Percentiles rank a stretch among this genome's conserved stretches.
phyloP scores from a whole-genome alignment of 2,113 vertebrate species.

The Spermophilus dauricus region DNA sequence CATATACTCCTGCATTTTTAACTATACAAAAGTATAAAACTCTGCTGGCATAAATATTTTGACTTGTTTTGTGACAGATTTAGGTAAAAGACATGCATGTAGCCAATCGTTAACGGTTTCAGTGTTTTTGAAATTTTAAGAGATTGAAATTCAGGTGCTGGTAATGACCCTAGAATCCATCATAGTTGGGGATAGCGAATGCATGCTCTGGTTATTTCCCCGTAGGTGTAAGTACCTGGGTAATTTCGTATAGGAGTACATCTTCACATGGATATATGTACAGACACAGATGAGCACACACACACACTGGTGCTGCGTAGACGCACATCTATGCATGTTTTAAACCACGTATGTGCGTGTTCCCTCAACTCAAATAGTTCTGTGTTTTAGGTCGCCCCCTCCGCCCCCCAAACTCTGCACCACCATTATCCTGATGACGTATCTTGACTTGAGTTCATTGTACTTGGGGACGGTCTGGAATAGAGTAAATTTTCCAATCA shows the following conservation, averaged over 20 bases:
- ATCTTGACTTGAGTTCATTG: neutral
- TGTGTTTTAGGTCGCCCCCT: neutral
- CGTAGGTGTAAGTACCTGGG: neutral
- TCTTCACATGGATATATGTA: neutral
- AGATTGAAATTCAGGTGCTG: neutral
- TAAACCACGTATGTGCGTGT: neutral
- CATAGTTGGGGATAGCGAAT: neutral
- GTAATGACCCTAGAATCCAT: rapidly evolving
- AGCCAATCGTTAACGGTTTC: rapidly evolving
- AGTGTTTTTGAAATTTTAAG: neutral
- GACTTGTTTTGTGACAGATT: neutral
- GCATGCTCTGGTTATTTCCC: too few species aligned
- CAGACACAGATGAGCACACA: too few species aligned
- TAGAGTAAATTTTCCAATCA: neutral
- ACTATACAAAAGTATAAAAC: neutral
- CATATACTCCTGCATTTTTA: neutral
- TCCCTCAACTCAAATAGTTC: neutral
- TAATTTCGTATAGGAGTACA: too few species aligned
- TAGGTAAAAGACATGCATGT: neutral
- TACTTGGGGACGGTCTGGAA: rapidly evolving
- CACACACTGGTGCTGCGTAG: neutral
- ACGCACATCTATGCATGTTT: neutral
- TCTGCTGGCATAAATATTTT: neutral
- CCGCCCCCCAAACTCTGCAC: rapidly evolving
- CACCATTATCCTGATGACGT: rapidly evolving